These are phyloP conservation scores for Xenus cinereus DNA, from an alignment of 2,113 vertebrate species.

Conservation along the genomic window DNA sequence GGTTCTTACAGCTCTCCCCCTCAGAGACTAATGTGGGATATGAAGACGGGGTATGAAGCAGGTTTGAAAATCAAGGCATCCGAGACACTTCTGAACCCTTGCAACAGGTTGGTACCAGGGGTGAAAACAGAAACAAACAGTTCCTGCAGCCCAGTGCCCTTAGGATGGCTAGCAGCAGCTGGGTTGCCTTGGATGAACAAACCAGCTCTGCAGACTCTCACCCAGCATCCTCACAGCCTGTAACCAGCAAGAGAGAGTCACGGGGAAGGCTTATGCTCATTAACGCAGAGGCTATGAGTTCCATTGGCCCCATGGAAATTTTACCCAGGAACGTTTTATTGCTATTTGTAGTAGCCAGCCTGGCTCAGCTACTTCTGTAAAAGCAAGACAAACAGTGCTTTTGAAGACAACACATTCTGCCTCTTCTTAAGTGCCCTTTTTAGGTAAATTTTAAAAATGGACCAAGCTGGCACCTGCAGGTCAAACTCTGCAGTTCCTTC, in stretches of 20 bases:
- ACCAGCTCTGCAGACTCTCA: not conserved
- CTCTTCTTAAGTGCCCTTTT: slow-evolving; percentile 22
- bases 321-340: not conserved
- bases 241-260: not conserved
- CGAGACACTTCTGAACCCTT: not conserved
- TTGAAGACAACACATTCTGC: slow-evolving; percentile 1
- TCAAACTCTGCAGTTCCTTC: not conserved
- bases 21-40: not conserved
- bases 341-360: not conserved
- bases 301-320: not conserved
- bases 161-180: not conserved
- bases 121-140: not conserved
- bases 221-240: not conserved
- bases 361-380: not conserved
- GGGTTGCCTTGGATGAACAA: not conserved
- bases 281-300: not conserved
- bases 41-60: not conserved
- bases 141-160: not conserved
- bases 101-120: not conserved
- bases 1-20: not conserved
- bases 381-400: not conserved
- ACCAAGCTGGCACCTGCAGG: not conserved
- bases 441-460: slow-evolving; percentile 26
- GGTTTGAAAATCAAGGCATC: not conserved
- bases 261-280: not conserved